Base-by-base conservation (phyloP, 2,797 vertebrate genomes). In the Esox lucius region DNA sequence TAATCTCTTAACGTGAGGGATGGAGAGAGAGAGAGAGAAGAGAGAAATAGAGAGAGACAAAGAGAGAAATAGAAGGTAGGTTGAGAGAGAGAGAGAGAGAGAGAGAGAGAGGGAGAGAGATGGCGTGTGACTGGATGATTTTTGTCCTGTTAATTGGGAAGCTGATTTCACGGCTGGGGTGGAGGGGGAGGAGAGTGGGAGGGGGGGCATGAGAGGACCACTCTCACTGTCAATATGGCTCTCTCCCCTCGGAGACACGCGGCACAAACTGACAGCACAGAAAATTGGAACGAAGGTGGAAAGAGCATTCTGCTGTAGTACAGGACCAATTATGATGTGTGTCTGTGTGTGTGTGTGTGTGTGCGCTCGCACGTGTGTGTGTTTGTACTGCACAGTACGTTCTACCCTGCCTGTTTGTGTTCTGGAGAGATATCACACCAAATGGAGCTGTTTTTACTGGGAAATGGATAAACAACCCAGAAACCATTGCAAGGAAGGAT, bases 281-380 rank as follows among this genome's bases (percentile, higher is more conserved):
- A 87, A 89, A 90, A 91, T 83, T 86, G 84, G 81, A 86, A 85
- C 81, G 51, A 82, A 77, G 78, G 78, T 72, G 79, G 76, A 87
- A 78, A 78, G 69, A 76, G 76, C 84, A 84, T 82, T 81, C 77
- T 71, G 80, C 74, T 79, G 73, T 88, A 80, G 80, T 88, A 81
- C 74, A 80, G 78, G 86, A 81, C 83, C 89, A 87, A 89, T 88
- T 89, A 81, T 71, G n/a, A 70, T 72, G 48, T 68, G 71, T 64
- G 64, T 31, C 19, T 51, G 31, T 70, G 51, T 6, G 15, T 75
- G 71, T 74, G 51, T 5, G 16, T 19, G 51, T 1, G 15, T 53
- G 31, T 70, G 51, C 6, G 15, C 61, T 33, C 19, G 51, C 70
- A 49, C 42, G 28, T 66, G 56, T 13, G 53, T 64, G 68, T 49